Percentiles rank a stretch among this genome's conserved stretches.
These are phyloP conservation scores for Dicentrarchus labrax DNA, from an alignment of 2,113 vertebrate genomes.

Conservation along the genomic window DNA sequence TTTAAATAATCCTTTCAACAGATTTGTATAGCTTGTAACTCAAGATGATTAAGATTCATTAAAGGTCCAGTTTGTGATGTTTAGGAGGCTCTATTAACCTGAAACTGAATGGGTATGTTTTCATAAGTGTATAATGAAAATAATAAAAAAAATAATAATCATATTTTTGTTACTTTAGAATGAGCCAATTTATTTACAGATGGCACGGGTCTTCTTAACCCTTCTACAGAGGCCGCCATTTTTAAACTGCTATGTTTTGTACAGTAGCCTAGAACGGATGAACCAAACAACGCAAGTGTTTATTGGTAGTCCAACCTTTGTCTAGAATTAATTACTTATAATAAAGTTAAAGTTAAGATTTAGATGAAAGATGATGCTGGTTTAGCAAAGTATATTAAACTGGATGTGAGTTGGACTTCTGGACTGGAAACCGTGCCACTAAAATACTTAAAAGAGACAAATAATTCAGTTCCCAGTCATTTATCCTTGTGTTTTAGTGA, in stretches of 20 bases:
- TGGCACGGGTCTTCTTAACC: too few species aligned
- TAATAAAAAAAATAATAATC: too few species aligned
- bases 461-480: constrained; percentile 10
- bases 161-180: too few species aligned
- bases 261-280: too few species aligned
- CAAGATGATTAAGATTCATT: background rate
- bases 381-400: constrained; percentile 2
- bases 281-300: background rate
- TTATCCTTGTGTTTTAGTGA: constrained; percentile 11
- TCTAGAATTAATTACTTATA: background rate
- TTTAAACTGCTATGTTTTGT: too few species aligned
- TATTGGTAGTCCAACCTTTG: background rate
- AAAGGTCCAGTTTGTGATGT: background rate
- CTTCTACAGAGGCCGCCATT: too few species aligned
- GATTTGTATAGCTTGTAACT: background rate
- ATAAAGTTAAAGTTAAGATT: too few species aligned
- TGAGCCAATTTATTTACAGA: too few species aligned
- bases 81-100: too few species aligned
- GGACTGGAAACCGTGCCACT: constrained; percentile 7
- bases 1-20: background rate
- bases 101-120: too few species aligned
- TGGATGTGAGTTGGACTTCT: background rate
- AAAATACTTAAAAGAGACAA: constrained; percentile 25
- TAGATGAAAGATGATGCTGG: constrained; percentile 9
- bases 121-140: too few species aligned